A percentile compares a stretch with the other conserved stretches of the same genome.
phyloP scores from a whole-genome alignment of 2,888 invertebrate species.

The Drosophila phalerata region DNA sequence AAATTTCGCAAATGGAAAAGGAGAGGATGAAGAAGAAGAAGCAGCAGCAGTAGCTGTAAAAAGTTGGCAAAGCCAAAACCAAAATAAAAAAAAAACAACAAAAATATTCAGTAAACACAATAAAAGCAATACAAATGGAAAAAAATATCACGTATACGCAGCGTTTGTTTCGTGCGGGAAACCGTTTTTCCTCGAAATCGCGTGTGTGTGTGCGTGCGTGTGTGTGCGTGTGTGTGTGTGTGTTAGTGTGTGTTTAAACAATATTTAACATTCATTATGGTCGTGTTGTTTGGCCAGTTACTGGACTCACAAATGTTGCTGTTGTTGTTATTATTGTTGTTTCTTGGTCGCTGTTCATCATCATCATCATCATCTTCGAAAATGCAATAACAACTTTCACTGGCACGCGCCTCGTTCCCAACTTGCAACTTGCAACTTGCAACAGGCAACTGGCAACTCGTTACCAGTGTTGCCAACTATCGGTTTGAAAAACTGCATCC shows the following conservation, averaged over 20 bases:
- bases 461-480: constrained; percentile 1
- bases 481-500: not conserved
- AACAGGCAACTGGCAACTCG: not conserved
- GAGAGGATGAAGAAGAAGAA: not conserved
- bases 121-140: constrained; percentile 21
- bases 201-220: constrained; percentile 15
- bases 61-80: constrained; percentile 21
- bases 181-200: constrained; percentile 54
- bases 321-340: constrained; percentile 3
- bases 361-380: constrained; percentile 4
- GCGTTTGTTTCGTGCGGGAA: constrained; percentile 22
- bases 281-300: constrained; percentile 65
- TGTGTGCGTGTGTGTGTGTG: constrained; percentile 37
- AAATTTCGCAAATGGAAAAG: constrained; percentile 18
- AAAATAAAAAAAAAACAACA: constrained; percentile 24
- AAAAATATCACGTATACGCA: constrained; percentile 58
- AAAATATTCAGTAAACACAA: constrained; percentile 25
- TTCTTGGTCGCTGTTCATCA: constrained; percentile 27
- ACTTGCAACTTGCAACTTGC: not conserved
- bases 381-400: constrained; percentile 79
- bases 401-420: constrained; percentile 50
- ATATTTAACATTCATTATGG: constrained; percentile 70
- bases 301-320: constrained; percentile 9
- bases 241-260: too few relatives aligned
- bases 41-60: constrained; percentile 25